phyloP scores from a whole-genome alignment of 1,140 invertebrate genomes.

The Ridgeia piscesae region DNA sequence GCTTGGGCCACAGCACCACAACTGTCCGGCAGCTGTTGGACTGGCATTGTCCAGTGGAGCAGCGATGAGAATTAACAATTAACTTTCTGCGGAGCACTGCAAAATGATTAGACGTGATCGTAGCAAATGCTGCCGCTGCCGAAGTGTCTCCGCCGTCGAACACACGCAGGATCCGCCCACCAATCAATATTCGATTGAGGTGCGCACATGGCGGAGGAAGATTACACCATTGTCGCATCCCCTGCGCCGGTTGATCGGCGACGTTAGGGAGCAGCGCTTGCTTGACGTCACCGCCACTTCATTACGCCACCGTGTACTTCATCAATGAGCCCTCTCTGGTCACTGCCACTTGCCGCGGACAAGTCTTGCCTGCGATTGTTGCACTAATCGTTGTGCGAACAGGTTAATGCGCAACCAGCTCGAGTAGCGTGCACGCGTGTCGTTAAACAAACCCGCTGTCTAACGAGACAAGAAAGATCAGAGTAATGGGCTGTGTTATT shows the following conservation, averaged over 20 bases:
- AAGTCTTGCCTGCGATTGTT: background rate
- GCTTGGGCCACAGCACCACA: background rate
- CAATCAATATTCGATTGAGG: background rate
- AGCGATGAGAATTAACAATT: background rate
- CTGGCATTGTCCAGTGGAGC: background rate
- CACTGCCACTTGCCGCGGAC: background rate
- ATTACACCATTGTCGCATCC: background rate
- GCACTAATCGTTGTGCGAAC: background rate
- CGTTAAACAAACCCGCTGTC: background rate
- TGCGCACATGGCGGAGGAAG: background rate
- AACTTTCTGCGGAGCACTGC: background rate
- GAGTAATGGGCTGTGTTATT: background rate
- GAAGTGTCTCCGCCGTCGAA: background rate
- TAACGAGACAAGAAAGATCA: background rate
- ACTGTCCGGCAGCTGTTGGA: background rate
- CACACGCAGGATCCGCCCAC: background rate
- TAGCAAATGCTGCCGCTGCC: background rate
- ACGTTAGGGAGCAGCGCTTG: background rate
- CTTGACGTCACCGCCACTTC: background rate
- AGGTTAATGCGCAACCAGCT: background rate
- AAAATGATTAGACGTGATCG: background rate
- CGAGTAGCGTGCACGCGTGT: background rate
- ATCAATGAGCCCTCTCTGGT: background rate
- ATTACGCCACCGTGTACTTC: constrained; percentile 3
- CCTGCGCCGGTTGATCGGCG: background rate